Conservation (phyloP, 2,797 vertebrate species). For the Leptodactylus fallax region DNA sequence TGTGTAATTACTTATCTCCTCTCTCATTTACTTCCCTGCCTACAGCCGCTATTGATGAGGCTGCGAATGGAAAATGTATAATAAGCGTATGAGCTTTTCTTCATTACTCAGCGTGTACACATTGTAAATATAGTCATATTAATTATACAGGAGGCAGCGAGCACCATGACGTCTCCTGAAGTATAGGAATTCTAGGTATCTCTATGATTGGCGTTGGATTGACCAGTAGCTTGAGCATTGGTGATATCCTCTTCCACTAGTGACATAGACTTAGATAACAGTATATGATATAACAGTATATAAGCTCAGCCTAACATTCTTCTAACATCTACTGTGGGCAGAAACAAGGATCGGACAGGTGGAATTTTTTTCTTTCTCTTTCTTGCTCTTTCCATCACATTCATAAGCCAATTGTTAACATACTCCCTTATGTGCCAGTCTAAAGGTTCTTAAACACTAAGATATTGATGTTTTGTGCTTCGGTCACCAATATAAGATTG, state of each 20-base stretch:
- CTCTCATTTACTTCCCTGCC: slow-evolving; percentile 55
- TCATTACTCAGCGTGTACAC: neutral
- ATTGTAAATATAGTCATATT: neutral
- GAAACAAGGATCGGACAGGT: too few relatives aligned
- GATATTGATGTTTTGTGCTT: too few relatives aligned
- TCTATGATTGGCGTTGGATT: neutral
- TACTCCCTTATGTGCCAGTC: too few relatives aligned
- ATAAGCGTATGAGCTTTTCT: slow-evolving; percentile 6
- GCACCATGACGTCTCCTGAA: neutral
- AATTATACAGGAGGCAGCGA: neutral
- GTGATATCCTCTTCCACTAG: neutral
- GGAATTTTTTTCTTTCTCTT: too few relatives aligned
- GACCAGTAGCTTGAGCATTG: neutral
- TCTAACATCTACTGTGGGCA: too few relatives aligned
- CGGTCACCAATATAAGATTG: too few relatives aligned
- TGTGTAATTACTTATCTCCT: slow-evolving; percentile 52
- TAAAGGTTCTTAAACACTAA: too few relatives aligned
- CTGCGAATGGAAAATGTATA: slow-evolving; percentile 18
- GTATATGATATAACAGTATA: too few relatives aligned
- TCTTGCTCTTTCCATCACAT: too few relatives aligned
- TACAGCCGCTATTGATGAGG: slow-evolving; percentile 21
- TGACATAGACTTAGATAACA: neutral
- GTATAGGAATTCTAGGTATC: neutral
- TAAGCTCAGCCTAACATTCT: too few relatives aligned
- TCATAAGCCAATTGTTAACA: too few relatives aligned